Evolutionary conservation across 1,140 invertebrate genomes (phyloP).

Genomic region (Sinonovacula constricta): DNA sequence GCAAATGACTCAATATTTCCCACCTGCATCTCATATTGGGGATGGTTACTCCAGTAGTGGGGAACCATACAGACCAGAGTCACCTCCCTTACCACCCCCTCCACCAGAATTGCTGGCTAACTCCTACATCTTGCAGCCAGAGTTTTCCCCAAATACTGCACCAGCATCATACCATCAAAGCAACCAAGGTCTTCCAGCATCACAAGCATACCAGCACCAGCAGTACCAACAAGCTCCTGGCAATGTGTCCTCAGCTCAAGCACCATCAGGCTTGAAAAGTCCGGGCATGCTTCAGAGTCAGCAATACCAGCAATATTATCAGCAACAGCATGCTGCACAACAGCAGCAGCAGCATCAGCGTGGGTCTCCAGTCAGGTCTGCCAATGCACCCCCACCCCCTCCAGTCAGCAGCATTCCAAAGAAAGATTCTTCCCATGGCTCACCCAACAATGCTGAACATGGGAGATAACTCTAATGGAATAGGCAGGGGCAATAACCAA

Average conservation of each 20-base stretch:
- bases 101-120: conserved; percentile 37
- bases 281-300: neutral
- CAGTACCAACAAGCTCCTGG: neutral
- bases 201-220: conserved; percentile 2
- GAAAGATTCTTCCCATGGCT: neutral
- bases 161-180: neutral
- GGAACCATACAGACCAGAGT: conserved; percentile 8
- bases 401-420: conserved; percentile 39
- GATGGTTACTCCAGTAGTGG: neutral
- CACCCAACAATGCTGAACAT: too few species aligned
- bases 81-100: conserved; percentile 45
- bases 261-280: conserved; percentile 5
- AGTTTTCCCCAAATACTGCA: neutral
- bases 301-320: neutral
- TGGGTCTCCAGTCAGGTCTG: neutral
- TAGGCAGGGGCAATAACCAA: neutral
- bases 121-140: neutral
- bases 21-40: neutral
- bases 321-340: neutral
- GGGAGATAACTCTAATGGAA: neutral
- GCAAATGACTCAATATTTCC: neutral
- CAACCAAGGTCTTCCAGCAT: neutral
- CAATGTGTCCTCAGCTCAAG: conserved; percentile 14
- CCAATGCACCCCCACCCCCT: conserved; percentile 33
- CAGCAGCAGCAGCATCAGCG: neutral